Base-by-base conservation (phyloP, 2,888 invertebrate genomes). In the Ectobius pallidus region DNA sequence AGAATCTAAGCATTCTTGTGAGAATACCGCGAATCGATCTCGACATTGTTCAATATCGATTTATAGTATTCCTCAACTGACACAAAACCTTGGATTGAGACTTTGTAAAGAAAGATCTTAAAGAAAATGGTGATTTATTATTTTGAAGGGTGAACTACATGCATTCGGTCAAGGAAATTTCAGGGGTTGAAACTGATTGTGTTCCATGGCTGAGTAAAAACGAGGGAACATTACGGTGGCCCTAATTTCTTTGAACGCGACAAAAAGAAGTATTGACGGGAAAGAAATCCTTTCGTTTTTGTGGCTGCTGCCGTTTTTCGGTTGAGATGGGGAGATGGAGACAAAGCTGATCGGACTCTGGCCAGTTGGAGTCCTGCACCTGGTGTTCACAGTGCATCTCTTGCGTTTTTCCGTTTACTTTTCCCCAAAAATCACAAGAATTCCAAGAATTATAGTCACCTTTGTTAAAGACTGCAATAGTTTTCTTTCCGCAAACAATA, bases 231-330 rank as follows among this genome's bases (percentile, higher is more conserved):
- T 65, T 65, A 65, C 25, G 46, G 65, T 65, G 65, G 25, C 42
- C 65, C 27, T 65, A 65, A 65, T 65, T 65, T 65, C 65, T 46
- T 44, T 44, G 46, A 46, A 65, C 27, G 44, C 65, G 46, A 65
- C 65, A 65, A 44, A 65, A 65, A 65, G 30, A 65, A 16, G 44
- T 22, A 46, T 58, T 27, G 25, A 65, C 16, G n/a, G 30, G 65
- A 22, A 27, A 65, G 46, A 65, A 65, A 65, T 65, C 44, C 65
- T 65, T 65, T 65, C 44, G 65, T 65, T 65, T 65, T 65, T 65
- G 65, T 65, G 42, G 65, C 42, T 42, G n/a, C 44, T 30, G 65
- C 30, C 46, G 65, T 44, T 46, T 34, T 65, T 46, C 27, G 65
- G 65, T 65, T 20, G 58, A 34, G 34, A 34, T 30, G 27, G 30